Evolutionary conservation across 2,888 invertebrate species (phyloP).

Genomic region (Anorthoa munda): DNA sequence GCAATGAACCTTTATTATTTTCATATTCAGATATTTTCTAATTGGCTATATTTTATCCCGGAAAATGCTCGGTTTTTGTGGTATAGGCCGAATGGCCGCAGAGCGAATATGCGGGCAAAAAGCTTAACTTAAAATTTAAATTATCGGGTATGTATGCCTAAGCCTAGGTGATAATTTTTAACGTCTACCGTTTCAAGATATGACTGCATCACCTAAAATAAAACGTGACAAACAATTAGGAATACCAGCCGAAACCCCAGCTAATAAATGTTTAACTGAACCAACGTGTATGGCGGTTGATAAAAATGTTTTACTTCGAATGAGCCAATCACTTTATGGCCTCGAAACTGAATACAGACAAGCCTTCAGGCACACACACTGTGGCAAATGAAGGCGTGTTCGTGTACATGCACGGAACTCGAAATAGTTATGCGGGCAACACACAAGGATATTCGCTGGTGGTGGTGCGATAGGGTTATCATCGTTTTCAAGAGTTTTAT

Average conservation of each 20-base stretch:
- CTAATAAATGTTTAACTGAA: constrained; percentile 75
- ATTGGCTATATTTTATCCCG: no score
- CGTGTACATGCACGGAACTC: constrained; percentile 78
- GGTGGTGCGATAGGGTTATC: constrained; percentile 66
- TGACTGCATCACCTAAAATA: constrained; percentile 77
- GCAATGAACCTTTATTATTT: background rate
- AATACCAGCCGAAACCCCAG: constrained; percentile 65
- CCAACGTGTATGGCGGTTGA: constrained; percentile 69
- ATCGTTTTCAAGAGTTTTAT: constrained; percentile 34
- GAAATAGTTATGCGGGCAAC: constrained; percentile 74
- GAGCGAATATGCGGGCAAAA: background rate
- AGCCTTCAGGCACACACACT: constrained; percentile 73
- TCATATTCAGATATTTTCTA: no score
- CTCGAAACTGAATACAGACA: constrained; percentile 82
- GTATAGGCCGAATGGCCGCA: background rate
- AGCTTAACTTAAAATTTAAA: background rate
- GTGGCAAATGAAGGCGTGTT: constrained; percentile 82
- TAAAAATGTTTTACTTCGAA: constrained; percentile 72
- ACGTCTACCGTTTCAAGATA: constrained; percentile 46
- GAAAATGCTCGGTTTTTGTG: background rate
- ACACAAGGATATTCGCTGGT: constrained; percentile 74
- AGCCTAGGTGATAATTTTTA: constrained; percentile 27
- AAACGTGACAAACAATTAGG: constrained; percentile 70
- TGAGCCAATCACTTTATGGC: constrained; percentile 83
- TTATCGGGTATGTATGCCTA: background rate